Percentiles rank a stretch among this genome's conserved stretches.
These are phyloP conservation scores for Platycheirus albimanus DNA, from an alignment of 2,888 invertebrate genomes.

Conservation along the genomic window DNA sequence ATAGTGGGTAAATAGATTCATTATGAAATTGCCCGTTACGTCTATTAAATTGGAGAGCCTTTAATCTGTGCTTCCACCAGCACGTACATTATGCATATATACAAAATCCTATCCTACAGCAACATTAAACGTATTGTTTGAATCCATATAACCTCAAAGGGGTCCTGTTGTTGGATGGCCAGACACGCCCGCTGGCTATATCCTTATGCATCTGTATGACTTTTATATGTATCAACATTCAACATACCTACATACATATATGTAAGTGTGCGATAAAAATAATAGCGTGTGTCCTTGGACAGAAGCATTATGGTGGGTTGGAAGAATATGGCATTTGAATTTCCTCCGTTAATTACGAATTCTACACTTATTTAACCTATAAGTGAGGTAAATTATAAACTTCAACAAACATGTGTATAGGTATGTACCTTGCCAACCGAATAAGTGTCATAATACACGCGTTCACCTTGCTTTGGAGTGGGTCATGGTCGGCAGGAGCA, in stretches of 20 bases:
- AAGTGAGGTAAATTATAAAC: conserved; percentile 72
- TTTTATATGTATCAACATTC: neutral
- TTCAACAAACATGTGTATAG: conserved; percentile 72
- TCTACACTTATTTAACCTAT: conserved; percentile 67
- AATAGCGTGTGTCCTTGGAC: conserved; percentile 24
- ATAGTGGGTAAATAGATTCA: conserved; percentile 62
- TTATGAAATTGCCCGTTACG: conserved; percentile 71
- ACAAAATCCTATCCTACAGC: conserved; percentile 45
- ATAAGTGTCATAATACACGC: conserved; percentile 62
- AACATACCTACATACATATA: no score
- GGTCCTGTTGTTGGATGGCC: conserved; percentile 37
- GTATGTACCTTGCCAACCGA: no score
- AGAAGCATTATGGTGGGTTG: conserved; percentile 7
- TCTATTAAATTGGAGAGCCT: conserved; percentile 67
- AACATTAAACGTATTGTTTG: conserved; percentile 50
- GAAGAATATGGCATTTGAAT: conserved; percentile 34
- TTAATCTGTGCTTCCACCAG: conserved; percentile 69
- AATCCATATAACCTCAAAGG: conserved; percentile 48
- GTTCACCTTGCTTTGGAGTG: conserved; percentile 23
- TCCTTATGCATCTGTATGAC: conserved; percentile 7
- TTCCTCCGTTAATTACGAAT: conserved; percentile 60
- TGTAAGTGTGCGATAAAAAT: neutral
- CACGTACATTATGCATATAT: no score
- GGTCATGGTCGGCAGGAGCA: conserved; percentile 6
- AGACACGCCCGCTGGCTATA: conserved; percentile 28